phyloP scores from a whole-genome alignment of 2,888 invertebrate genomes.

The Tubulanus polymorphus region DNA sequence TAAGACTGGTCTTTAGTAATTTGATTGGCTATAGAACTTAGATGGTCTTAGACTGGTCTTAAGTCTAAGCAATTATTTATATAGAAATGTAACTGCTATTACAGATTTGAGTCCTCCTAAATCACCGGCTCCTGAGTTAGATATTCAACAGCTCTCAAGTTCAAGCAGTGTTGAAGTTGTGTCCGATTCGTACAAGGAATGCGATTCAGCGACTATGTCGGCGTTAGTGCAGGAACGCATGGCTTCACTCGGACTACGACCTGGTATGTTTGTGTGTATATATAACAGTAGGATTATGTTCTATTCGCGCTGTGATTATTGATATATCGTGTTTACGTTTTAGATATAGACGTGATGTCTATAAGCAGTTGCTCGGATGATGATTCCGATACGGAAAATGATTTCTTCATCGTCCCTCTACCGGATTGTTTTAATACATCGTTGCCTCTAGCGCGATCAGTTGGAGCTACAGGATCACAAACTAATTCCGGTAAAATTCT shows the following conservation, averaged over 20 bases:
- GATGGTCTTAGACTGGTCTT: too few relatives aligned
- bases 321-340: too few relatives aligned
- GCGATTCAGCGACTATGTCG: conserved; percentile 3
- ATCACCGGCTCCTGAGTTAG: conserved; percentile 37
- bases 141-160: conserved; percentile 21
- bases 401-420: conserved; percentile 51
- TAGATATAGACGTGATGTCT: conserved; percentile 25
- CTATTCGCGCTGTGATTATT: too few relatives aligned
- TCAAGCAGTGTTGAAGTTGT: conserved; percentile 34
- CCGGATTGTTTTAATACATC: conserved; percentile 49
- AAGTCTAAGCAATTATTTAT: too few relatives aligned
- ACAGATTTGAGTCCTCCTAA: conserved; percentile 45
- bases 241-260: conserved; percentile 34
- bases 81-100: too few relatives aligned
- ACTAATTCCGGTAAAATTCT: not conserved
- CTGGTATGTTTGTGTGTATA: conserved; percentile 23
- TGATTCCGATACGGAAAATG: conserved; percentile 42
- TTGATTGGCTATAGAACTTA: too few relatives aligned
- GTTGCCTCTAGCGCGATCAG: conserved; percentile 21
- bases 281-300: too few relatives aligned
- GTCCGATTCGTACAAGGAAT: conserved; percentile 17
- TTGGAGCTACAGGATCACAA: not conserved
- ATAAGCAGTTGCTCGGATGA: conserved; percentile 26
- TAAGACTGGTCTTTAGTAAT: too few relatives aligned
- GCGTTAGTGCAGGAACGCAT: conserved; percentile 28